Conservation (phyloP, 2,888 invertebrate genomes). For the Trissolcus japonicus region DNA sequence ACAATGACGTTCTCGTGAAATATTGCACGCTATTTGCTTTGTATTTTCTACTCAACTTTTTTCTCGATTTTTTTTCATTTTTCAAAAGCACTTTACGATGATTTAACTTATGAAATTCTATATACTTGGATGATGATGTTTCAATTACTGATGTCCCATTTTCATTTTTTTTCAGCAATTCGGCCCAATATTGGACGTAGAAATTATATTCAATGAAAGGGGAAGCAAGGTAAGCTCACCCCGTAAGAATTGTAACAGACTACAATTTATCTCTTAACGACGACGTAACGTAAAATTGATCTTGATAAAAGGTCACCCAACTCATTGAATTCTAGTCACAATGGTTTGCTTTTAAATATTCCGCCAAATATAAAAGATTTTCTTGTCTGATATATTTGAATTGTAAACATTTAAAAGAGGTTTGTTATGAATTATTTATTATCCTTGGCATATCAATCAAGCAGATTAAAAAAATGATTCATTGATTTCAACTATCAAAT, state of each 20-base stretch:
- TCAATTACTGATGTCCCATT: no score
- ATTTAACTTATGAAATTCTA: no score
- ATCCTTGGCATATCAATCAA: background rate
- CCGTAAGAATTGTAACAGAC: slow-evolving; percentile 7
- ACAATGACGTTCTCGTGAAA: slow-evolving; percentile 14
- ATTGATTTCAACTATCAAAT: background rate
- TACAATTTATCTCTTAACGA: slow-evolving; percentile 29
- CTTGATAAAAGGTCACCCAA: slow-evolving; percentile 31
- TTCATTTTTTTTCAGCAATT: slow-evolving; percentile 86
- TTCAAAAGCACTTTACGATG: no score
- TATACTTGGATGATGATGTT: no score
- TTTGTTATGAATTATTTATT: background rate
- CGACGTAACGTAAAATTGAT: slow-evolving; percentile 28
- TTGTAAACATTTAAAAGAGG: background rate
- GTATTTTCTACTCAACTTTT: slow-evolving; percentile 13
- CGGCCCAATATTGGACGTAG: slow-evolving; percentile 98
- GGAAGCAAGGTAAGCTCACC: slow-evolving; percentile 96
- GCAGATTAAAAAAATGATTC: background rate
- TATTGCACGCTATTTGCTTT: slow-evolving; percentile 18
- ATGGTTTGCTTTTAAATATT: background rate
- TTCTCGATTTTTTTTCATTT: background rate
- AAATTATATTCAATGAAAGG: slow-evolving; percentile 99
- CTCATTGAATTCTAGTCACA: slow-evolving; percentile 6
- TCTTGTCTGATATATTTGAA: background rate
- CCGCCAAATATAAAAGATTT: background rate